These are phyloP conservation scores for Botrylloides violaceus DNA, from an alignment of 23 tunicate species.

Conservation along the genomic window DNA sequence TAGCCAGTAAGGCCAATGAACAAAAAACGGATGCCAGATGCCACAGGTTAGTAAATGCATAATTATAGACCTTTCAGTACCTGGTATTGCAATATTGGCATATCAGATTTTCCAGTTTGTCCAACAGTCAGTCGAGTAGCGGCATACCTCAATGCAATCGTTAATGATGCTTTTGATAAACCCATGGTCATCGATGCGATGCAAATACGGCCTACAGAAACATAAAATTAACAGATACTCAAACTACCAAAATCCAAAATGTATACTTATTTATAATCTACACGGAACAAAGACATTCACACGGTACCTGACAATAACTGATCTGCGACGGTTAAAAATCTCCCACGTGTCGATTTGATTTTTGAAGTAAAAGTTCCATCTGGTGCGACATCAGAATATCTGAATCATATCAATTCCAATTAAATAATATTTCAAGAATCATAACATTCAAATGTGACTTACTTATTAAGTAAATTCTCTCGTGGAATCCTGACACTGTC, in stretches of 20 bases:
- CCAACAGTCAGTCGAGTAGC: slow-evolving; percentile 96
- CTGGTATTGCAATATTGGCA: slow-evolving; percentile 84
- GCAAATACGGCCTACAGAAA: slow-evolving; percentile 73
- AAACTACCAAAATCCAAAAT: not conserved
- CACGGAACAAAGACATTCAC: too few species aligned
- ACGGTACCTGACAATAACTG: slow-evolving; percentile 70
- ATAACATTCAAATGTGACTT: not conserved
- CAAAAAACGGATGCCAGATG: too few species aligned
- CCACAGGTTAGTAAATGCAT: too few species aligned
- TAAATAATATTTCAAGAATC: not conserved
- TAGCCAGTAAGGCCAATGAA: not conserved
- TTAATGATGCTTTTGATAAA: slow-evolving; percentile 73
- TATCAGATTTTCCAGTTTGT: slow-evolving; percentile 72
- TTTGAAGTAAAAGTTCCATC: slow-evolving; percentile 69
- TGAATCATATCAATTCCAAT: slow-evolving; percentile 4
- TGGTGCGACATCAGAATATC: slow-evolving; percentile 84
- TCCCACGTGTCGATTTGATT: slow-evolving; percentile 67
- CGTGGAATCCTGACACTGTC: slow-evolving; percentile 85
- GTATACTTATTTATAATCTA: too few species aligned
- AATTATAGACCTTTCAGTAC: too few species aligned
- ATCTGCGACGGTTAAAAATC: slow-evolving; percentile 95
- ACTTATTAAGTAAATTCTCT: slow-evolving; percentile 91
- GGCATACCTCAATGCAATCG: slow-evolving; percentile 81
- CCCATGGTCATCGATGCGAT: slow-evolving; percentile 99
- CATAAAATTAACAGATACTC: not conserved